A percentile compares a stretch with the other conserved stretches of the same genome.
phyloP scores from a whole-genome alignment of 2,888 invertebrate species.

The Trachelus troglodyta region DNA sequence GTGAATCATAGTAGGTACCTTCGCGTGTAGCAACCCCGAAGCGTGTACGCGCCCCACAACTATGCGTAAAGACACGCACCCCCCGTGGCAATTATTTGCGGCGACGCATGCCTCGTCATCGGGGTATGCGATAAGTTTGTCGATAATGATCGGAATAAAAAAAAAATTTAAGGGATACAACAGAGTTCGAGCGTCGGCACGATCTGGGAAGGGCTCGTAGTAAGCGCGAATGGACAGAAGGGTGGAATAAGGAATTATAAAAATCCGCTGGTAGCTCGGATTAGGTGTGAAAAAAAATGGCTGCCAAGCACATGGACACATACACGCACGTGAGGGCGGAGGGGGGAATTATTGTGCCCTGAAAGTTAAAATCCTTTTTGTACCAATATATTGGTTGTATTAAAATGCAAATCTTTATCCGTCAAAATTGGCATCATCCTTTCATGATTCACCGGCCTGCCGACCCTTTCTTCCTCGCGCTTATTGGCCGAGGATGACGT shows the following conservation, averaged over 20 bases:
- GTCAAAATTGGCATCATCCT: slow-evolving; percentile 21
- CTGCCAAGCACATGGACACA: no score
- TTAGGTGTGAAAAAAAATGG: no score
- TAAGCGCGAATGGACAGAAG: no score
- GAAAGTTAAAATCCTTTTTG: slow-evolving; percentile 2
- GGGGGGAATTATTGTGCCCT: neutral
- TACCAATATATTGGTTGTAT: neutral
- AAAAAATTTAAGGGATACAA: neutral
- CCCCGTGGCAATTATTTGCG: slow-evolving; percentile 40
- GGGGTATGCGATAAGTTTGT: slow-evolving; percentile 41
- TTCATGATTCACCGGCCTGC: slow-evolving; percentile 20
- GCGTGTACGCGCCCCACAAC: slow-evolving; percentile 14
- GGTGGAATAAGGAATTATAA: no score
- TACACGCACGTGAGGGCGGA: neutral
- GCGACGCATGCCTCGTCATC: slow-evolving; percentile 43
- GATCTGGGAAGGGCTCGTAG: neutral
- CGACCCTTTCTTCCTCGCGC: no score
- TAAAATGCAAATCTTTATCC: slow-evolving; percentile 30
- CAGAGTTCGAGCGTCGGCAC: neutral
- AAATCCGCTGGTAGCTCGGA: no score
- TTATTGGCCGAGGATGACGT: no score
- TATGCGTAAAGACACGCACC: slow-evolving; percentile 50
- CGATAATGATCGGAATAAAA: slow-evolving; percentile 33
- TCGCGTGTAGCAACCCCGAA: slow-evolving; percentile 37
- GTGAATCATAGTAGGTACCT: slow-evolving; percentile 48